These are phyloP conservation scores for Callimorpha dominula DNA, from an alignment of 2,888 invertebrate genomes.

Conservation along the genomic window DNA sequence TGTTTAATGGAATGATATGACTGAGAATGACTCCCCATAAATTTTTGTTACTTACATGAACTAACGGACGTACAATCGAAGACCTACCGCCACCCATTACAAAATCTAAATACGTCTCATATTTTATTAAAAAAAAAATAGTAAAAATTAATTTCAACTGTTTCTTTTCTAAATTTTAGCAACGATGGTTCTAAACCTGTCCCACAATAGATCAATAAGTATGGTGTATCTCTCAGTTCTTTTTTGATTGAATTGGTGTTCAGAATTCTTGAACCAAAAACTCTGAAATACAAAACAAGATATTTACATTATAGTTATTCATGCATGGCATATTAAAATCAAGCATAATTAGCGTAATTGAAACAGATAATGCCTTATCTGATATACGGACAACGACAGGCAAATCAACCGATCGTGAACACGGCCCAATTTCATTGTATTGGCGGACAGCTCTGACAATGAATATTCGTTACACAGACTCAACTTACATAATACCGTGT, in stretches of 20 bases:
- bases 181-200: no score
- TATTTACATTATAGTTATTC: neutral
- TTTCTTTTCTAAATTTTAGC: neutral
- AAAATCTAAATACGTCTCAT: no score
- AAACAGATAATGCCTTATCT: slow-evolving; percentile 17
- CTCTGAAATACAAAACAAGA: neutral
- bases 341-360: slow-evolving; percentile 26
- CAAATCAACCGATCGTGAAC: slow-evolving; percentile 16
- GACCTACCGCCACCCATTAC: no score
- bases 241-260: neutral
- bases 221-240: neutral
- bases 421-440: slow-evolving; percentile 23
- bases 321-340: slow-evolving; percentile 22
- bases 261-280: neutral
- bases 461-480: slow-evolving; percentile 20
- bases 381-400: slow-evolving; percentile 22
- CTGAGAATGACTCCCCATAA: no score
- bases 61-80: no score
- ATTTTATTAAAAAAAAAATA: neutral
- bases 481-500: neutral
- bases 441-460: slow-evolving; percentile 10
- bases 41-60: no score
- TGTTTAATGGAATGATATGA: no score
- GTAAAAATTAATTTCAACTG: no score
- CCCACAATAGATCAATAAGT: neutral